Base-by-base conservation (phyloP, 2,113 vertebrate genomes). In the Hepsetus odoe region DNA sequence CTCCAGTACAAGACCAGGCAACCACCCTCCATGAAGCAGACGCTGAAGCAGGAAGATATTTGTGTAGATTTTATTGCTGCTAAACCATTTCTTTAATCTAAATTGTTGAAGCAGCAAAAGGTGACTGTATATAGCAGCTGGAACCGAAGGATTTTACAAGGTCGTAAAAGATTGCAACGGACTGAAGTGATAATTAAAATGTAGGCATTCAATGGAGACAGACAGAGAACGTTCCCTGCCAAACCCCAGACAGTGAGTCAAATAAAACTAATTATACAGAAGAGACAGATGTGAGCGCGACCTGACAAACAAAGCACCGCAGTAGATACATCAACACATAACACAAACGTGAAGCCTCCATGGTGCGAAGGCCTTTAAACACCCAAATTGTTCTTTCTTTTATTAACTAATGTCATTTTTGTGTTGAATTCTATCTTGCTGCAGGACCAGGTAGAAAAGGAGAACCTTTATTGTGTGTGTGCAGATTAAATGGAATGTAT, bases 251-350 rank as follows among this genome's bases (percentile, higher is more conserved):
- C 13, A 33, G 6, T 38, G 7, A 38, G 8, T 64, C 51, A 20
- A 11, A 26, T 44, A 68, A 68, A 24, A 44, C 24, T 46, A 68
- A 46, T 69, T 38, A 65, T 11, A 65, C 62, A 11, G 33, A n/a
- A n/a, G n/a, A n/a, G 62, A 46, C 40, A 26, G 14, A 49, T 69
- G 24, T 46, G 24, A 13, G 4, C 24, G 2, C 18, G 20, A 62
- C 0, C 59, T 33, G 7, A n/a, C 32, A 65, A 33, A 33, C 62
- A 49, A 49, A 30, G 66, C 22, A 24, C 30, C 18, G 49, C 8
- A 4, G 40, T 16, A 69, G 42, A 69, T 28, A 16, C 14, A 28
- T 2, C 35, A 67, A 26, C 13, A 40, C 38, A 44, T 44, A 49
- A 49, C 62, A 38, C 62, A 38, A 38, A 65, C 16, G 1, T 3